Percentiles rank a stretch among this genome's conserved stretches.
These are phyloP conservation scores for Brachionus rotundiformis DNA, from an alignment of 1,140 invertebrate genomes.

Conservation along the genomic window DNA sequence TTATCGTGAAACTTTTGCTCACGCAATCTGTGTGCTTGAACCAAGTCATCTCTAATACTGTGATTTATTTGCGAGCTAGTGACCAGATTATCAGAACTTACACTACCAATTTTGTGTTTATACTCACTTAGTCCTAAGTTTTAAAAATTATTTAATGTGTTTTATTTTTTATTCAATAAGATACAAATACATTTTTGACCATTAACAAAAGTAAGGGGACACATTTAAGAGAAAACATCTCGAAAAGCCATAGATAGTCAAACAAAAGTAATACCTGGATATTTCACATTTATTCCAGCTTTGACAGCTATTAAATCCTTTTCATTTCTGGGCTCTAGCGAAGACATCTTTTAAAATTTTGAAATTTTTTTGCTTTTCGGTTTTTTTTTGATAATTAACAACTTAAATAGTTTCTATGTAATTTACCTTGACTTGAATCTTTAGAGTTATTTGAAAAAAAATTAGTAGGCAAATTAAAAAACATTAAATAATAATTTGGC, in stretches of 20 bases:
- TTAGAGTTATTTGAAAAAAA: not conserved
- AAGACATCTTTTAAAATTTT: conserved; percentile 17
- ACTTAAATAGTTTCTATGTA: conserved; percentile 37
- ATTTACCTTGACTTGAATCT: conserved; percentile 35
- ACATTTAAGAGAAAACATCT: conserved; percentile 10
- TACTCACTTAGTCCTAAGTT: conserved; percentile 38
- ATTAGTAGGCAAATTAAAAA: not conserved
- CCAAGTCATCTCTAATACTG: conserved; percentile 23
- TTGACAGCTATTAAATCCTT: conserved; percentile 14
- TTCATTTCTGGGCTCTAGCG: conserved; percentile 13
- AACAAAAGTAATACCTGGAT: conserved; percentile 16
- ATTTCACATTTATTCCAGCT: conserved; percentile 27
- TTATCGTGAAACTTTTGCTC: not conserved
- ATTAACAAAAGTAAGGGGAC: not conserved
- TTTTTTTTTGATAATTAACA: conserved; percentile 6
- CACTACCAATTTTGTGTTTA: conserved; percentile 10
- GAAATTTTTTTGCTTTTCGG: not conserved
- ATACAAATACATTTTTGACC: not conserved
- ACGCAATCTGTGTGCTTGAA: conserved; percentile 25
- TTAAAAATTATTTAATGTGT: conserved; percentile 23
- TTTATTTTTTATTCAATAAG: not conserved
- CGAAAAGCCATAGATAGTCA: not conserved
- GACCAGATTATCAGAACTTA: not conserved
- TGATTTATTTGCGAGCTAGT: conserved; percentile 14
- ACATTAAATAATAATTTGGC: not conserved